Evolutionary conservation across 2,113 vertebrate genomes (phyloP), one percentile per base, ranked within the genome.

Genomic region (Coracopsis vasa): DNA sequence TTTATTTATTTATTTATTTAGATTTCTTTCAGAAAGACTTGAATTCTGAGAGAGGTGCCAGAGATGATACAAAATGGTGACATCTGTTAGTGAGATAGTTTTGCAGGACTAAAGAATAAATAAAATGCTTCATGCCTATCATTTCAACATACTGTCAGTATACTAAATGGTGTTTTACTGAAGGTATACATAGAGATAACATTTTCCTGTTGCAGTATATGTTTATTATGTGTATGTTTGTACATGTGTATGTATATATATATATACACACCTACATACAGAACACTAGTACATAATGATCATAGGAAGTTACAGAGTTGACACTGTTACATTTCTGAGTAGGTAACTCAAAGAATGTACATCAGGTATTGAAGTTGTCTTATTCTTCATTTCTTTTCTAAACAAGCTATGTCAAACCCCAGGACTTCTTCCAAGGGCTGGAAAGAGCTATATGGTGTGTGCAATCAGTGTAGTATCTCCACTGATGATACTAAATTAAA

Each of bases 1-100:
- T 66, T 91, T 92, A 51, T 94, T 90, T 93, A 56, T 84, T 66
- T 64, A 78, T 78, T 62, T 60, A 80, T 81, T 90, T 89, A 10
- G 11, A 33, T 78, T 85, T 65, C 67, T 91, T 88, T 91, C 84
- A 71, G 42, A 71, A 90, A 87, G 6, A 39, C 27, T 65, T 72
- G 21, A 13, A 31, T 65, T 88, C 27, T 45, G 47, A 84, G 78
- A 62, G 67, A 75, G 70, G 42, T 51, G 39, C 56, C 61, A 56
- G 67, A 80, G 56, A 28, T 56, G 44, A 44, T 58, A 41, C 13
- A 80, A 92, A 87, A 74, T 28, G 10, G 18, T 85, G 70, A 42
- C 20, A 28, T 7, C 13, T 81, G 27, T 27, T 24, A 29, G 53
- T 16, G 13, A 80, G 24, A 62, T 37, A 15, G 48, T 31, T 73